Evolutionary conservation across 2,888 invertebrate genomes (phyloP).

Genomic region (Apamea monoglypha): DNA sequence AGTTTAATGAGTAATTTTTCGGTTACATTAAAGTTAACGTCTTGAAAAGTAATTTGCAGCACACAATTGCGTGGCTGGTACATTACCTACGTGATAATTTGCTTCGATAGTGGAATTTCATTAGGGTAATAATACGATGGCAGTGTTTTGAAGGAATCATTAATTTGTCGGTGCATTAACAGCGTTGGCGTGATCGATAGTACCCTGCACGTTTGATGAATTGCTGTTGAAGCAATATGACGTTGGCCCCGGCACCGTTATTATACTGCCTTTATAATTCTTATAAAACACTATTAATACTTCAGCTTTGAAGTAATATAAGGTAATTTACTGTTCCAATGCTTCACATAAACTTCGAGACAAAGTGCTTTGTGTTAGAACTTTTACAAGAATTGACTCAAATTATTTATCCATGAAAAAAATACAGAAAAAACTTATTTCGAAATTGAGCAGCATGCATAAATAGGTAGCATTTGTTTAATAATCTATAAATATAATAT

Average conservation of each 20-base stretch:
- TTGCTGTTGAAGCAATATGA: conserved; percentile 68
- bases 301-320: conserved; percentile 30
- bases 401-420: background rate
- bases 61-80: conserved; percentile 52
- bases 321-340: conserved; percentile 24
- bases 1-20: conserved; percentile 56
- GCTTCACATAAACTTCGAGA: conserved; percentile 4
- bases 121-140: conserved; percentile 73
- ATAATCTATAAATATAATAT: background rate
- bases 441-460: background rate
- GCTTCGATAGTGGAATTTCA: conserved; percentile 72
- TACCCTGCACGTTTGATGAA: conserved; percentile 78
- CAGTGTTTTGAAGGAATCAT: conserved; percentile 79
- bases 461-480: background rate
- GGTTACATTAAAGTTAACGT: conserved; percentile 52
- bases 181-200: conserved; percentile 77
- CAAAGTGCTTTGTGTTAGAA: background rate
- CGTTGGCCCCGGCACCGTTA: conserved; percentile 52
- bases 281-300: conserved; percentile 56
- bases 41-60: conserved; percentile 61
- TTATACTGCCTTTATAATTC: conserved; percentile 55
- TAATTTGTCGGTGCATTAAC: conserved; percentile 81
- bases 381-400: background rate
- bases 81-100: conserved; percentile 64
- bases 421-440: background rate